phyloP scores from a whole-genome alignment of 2,113 vertebrate species.

The Ochotona curzoniae region DNA sequence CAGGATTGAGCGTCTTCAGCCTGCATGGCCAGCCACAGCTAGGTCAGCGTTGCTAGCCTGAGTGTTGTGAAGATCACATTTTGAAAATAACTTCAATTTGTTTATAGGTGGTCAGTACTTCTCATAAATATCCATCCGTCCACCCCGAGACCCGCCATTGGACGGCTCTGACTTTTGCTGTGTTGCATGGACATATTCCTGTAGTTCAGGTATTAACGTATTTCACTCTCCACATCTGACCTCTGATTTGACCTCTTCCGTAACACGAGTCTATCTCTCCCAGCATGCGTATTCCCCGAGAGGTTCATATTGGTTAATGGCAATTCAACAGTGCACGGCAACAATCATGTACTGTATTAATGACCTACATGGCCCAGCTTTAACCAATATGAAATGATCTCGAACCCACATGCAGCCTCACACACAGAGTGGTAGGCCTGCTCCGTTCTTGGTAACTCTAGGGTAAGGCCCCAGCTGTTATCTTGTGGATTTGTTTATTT shows the following conservation, averaged over 20 bases:
- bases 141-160: constrained; percentile 99
- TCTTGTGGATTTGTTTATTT: constrained; percentile 80
- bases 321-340: neutral
- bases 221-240: constrained; percentile 87
- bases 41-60: constrained; percentile 77
- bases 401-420: constrained; percentile 24
- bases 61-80: constrained; percentile 79
- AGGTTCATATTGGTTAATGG: constrained; percentile 87
- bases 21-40: constrained; percentile 74
- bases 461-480: constrained; percentile 75
- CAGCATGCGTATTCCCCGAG: constrained; percentile 80
- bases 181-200: constrained; percentile 99
- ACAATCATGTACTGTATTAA: constrained; percentile 34
- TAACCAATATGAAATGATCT: constrained; percentile 85
- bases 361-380: constrained; percentile 51
- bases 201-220: constrained; percentile 96
- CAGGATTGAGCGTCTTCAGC: constrained; percentile 47
- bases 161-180: constrained; percentile 99
- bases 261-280: constrained; percentile 79
- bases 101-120: constrained; percentile 99
- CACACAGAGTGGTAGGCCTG: constrained; percentile 74
- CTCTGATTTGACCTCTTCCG: constrained; percentile 81
- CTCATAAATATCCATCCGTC: constrained; percentile 99
- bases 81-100: constrained; percentile 88
- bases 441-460: constrained; percentile 76